A percentile compares a stretch with the other conserved stretches of the same genome.
These are phyloP conservation scores for Luperina nickerlii DNA, from an alignment of 2,888 invertebrate species.

Conservation along the genomic window DNA sequence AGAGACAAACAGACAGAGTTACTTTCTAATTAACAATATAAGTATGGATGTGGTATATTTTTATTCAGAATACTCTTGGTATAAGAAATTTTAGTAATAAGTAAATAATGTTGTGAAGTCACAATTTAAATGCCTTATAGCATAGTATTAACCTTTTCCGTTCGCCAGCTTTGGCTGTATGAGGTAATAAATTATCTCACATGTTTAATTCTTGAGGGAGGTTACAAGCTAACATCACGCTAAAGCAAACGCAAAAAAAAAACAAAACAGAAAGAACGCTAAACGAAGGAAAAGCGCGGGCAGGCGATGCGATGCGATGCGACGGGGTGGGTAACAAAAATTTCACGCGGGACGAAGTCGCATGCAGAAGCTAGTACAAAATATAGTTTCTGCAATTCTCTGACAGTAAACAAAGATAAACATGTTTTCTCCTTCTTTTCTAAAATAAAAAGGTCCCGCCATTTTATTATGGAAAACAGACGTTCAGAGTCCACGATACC, in stretches of 20 bases:
- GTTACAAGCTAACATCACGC: no score
- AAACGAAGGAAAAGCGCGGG: no score
- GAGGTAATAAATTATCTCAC: background rate
- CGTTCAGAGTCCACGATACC: constrained; percentile 27
- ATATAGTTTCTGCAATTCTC: background rate
- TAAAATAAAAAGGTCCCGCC: constrained; percentile 15
- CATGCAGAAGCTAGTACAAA: background rate
- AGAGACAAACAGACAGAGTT: no score
- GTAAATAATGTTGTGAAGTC: background rate
- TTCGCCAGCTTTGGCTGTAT: background rate
- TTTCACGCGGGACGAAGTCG: background rate
- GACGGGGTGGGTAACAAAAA: no score
- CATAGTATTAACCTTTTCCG: background rate
- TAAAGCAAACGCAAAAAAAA: background rate
- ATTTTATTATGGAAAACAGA: background rate
- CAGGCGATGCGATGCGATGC: no score
- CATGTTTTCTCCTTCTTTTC: background rate
- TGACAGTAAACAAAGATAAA: constrained; percentile 1
- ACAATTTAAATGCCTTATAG: background rate
- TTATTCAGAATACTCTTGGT: background rate
- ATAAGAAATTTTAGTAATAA: background rate
- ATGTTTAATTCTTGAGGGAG: background rate
- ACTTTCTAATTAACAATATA: no score
- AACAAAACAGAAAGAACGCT: no score
- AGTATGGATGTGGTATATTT: background rate